Conservation (phyloP, 1,140 invertebrate genomes). For the Hypothenemus hampei region DNA sequence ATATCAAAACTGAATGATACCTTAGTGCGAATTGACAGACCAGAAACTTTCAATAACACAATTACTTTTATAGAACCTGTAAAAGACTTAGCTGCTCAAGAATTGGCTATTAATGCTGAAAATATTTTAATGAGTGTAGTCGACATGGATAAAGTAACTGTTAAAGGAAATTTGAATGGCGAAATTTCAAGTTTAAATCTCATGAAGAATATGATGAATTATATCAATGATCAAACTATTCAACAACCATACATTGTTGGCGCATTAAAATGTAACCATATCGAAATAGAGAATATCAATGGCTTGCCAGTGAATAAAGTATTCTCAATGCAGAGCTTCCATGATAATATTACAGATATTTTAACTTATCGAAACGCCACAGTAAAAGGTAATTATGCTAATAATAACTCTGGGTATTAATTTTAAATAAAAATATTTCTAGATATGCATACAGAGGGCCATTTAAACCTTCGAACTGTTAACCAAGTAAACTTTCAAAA, state of each 20-base stretch:
- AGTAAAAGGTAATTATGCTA: constrained; percentile 29
- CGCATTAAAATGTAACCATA: constrained; percentile 4
- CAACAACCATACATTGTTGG: constrained; percentile 19
- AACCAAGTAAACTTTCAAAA: constrained; percentile 28
- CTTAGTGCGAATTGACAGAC: constrained; percentile 40
- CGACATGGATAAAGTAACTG: constrained; percentile 18
- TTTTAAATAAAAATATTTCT: constrained; percentile 17
- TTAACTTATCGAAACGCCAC: constrained; percentile 19
- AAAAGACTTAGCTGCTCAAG: constrained; percentile 30
- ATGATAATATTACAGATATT: constrained; percentile 20
- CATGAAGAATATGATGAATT: constrained; percentile 18
- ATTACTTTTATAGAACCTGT: constrained; percentile 40
- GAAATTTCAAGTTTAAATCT: background rate
- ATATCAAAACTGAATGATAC: constrained; percentile 42
- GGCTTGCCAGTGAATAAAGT: constrained; percentile 1
- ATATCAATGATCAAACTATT: constrained; percentile 36
- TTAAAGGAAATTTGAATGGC: background rate
- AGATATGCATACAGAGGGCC: constrained; percentile 26
- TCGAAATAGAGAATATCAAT: constrained; percentile 21
- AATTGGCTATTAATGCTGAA: constrained; percentile 32
- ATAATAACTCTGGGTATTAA: background rate
- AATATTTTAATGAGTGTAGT: constrained; percentile 33
- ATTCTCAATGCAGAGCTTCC: constrained; percentile 20
- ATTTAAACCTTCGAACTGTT: constrained; percentile 27
- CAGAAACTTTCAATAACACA: constrained; percentile 38